phyloP scores from a whole-genome alignment of 2,113 vertebrate genomes.

The Lasiurus cinereus region DNA sequence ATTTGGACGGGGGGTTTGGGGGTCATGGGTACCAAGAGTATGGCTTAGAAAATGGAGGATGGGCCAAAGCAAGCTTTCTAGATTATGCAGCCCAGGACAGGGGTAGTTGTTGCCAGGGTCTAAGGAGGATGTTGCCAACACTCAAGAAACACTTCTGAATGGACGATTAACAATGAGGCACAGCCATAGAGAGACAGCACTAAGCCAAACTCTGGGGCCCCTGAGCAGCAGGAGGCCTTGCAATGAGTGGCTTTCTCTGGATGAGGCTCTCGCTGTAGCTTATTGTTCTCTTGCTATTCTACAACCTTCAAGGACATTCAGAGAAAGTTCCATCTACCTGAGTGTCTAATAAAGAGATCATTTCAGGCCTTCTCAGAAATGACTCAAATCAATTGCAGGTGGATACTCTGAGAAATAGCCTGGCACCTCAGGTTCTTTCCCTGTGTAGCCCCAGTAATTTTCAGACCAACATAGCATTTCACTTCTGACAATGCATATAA shows the following conservation, averaged over 20 bases:
- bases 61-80: neutral
- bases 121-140: neutral
- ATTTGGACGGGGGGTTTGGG: neutral
- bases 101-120: neutral
- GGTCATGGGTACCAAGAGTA: neutral
- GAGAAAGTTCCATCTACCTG: neutral
- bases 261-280: neutral
- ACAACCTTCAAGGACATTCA: neutral
- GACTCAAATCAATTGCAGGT: neutral
- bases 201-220: neutral
- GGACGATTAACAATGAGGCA: neutral
- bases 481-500: neutral
- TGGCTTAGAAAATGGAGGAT: neutral
- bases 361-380: neutral
- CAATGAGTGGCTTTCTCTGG: neutral
- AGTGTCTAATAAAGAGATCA: neutral
- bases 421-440: neutral
- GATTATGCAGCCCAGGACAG: too few relatives aligned
- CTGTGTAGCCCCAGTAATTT: neutral
- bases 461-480: neutral
- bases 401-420: neutral
- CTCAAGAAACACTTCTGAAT: neutral
- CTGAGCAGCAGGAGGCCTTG: neutral
- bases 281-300: neutral
- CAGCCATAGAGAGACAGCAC: neutral